These are phyloP conservation scores for Dimorphilus gyrociliatus DNA, from an alignment of 2,888 invertebrate genomes.

Conservation along the genomic window DNA sequence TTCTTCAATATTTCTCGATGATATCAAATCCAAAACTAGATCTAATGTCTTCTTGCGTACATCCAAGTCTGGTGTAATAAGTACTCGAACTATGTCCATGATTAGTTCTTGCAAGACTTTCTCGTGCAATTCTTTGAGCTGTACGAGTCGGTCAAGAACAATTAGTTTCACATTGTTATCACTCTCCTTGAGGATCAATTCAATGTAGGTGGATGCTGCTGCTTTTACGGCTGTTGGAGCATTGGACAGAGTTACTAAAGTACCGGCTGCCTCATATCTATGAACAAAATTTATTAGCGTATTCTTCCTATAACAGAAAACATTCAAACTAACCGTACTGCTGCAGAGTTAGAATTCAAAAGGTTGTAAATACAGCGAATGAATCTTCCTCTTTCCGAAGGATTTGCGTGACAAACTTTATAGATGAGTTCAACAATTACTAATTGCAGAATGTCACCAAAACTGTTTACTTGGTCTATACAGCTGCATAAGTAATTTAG, in stretches of 20 bases:
- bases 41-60: conserved; percentile 68
- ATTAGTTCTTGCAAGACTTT: conserved; percentile 70
- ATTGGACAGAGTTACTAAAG: conserved; percentile 84
- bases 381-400: conserved; percentile 82
- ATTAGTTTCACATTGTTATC: conserved; percentile 99
- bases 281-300: too few species aligned
- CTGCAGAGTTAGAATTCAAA: conserved; percentile 80
- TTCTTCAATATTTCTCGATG: conserved; percentile 79
- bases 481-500: conserved; percentile 77
- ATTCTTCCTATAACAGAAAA: too few species aligned
- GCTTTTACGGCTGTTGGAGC: conserved; percentile 95
- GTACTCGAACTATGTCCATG: conserved; percentile 89
- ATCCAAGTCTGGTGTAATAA: conserved; percentile 81
- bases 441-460: conserved; percentile 91
- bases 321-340: too few species aligned
- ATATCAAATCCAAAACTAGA: conserved; percentile 73
- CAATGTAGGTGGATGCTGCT: conserved; percentile 94
- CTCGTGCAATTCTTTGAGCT: conserved; percentile 67
- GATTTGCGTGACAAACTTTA: conserved; percentile 94
- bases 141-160: conserved; percentile 77
- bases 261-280: conserved; percentile 97
- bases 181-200: conserved; percentile 95
- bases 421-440: conserved; percentile 98
- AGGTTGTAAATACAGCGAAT: conserved; percentile 96
- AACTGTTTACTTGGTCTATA: conserved; percentile 68